Evolutionary conservation across 2,113 vertebrate species (phyloP).

Genomic region (Tragulus kanchil): DNA sequence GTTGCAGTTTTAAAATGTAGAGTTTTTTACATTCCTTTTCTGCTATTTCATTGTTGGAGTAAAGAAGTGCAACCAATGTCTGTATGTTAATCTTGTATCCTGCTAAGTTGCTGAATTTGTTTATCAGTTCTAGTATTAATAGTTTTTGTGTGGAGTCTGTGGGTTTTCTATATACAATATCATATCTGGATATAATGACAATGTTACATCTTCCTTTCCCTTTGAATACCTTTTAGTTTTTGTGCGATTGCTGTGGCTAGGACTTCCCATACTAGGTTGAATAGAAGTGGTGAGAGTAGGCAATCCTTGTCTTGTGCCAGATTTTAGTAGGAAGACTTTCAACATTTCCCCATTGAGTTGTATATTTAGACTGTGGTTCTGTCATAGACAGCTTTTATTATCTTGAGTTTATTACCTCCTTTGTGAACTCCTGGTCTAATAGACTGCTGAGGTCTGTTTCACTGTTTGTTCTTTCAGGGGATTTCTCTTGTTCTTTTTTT

Average conservation of each 20-base stretch:
- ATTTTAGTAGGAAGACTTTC: neutral
- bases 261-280: neutral
- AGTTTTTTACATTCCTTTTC: neutral
- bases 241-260: neutral
- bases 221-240: neutral
- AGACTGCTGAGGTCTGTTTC: neutral
- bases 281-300: neutral
- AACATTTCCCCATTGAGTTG: neutral
- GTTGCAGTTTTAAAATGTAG: neutral
- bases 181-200: neutral
- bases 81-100: neutral
- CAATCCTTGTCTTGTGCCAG: neutral
- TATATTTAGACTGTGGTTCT: neutral
- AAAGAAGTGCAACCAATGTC: neutral
- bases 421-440: neutral
- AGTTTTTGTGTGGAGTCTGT: neutral
- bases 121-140: neutral
- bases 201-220: neutral
- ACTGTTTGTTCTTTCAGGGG: neutral
- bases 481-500: neutral
- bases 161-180: neutral
- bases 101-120: neutral
- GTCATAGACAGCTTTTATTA: neutral
- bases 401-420: neutral
- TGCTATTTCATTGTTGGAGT: neutral